phyloP scores from a whole-genome alignment of 2,113 vertebrate species.

The Talpa occidentalis region DNA sequence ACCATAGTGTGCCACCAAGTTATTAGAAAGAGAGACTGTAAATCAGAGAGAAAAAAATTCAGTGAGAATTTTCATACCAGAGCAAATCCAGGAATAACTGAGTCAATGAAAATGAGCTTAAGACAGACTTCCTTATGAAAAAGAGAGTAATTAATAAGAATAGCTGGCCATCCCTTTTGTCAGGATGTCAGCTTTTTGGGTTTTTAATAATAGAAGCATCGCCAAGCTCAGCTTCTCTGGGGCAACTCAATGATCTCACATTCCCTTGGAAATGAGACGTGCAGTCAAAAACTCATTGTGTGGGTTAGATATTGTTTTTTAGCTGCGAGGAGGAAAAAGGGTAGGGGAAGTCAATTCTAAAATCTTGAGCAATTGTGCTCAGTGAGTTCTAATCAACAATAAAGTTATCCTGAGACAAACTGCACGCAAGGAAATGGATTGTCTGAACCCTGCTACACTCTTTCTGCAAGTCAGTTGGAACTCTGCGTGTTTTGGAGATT shows the following conservation, averaged over 20 bases:
- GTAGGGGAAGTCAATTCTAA: conserved; percentile 35
- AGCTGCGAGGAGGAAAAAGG: neutral
- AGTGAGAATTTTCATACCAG: conserved; percentile 59
- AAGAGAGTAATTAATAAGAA: neutral
- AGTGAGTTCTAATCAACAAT: neutral
- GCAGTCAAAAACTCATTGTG: conserved; percentile 20
- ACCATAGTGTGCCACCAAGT: neutral
- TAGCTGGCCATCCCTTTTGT: neutral
- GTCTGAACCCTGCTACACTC: neutral
- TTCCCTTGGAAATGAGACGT: conserved; percentile 55
- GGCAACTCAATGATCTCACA: conserved; percentile 48
- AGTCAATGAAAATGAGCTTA: conserved; percentile 34
- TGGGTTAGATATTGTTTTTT: conserved; percentile 28
- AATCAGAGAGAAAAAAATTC: neutral
- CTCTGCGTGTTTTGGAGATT: neutral
- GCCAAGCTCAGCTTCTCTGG: conserved; percentile 12
- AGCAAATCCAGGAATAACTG: conserved; percentile 45
- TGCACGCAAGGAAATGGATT: neutral
- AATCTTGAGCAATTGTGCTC: conserved; percentile 1
- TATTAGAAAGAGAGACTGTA: conserved; percentile 34
- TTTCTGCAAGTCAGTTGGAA: neutral
- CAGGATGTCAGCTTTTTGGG: neutral
- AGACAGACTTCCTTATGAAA: neutral
- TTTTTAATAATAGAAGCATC: conserved; percentile 49
- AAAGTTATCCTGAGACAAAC: conserved; percentile 26